Evolutionary conservation across 1,140 invertebrate species (phyloP), one percentile per base, ranked within the genome.

Genomic region (Ctenoplectra terminalis): DNA sequence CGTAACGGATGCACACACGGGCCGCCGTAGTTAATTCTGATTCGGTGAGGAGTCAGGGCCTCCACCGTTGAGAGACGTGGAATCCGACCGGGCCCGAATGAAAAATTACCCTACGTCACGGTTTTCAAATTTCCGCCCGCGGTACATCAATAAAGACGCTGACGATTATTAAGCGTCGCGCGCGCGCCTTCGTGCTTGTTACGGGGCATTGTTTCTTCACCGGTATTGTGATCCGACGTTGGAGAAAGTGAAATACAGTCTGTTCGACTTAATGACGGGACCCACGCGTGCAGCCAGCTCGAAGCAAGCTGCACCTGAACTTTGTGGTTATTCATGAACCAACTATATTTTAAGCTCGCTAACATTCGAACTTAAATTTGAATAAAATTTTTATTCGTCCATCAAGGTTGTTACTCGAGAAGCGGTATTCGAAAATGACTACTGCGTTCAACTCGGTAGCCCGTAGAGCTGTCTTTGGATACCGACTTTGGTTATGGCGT

Each of bases 111-210:
- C 64, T 40, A 71, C 81, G 81, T 78, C 66, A 82, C 75, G 81
- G 81, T 82, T 82, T 82, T 82, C 75, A 71, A 82, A 76, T 82
- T 82, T 71, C 75, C 74, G 58, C 48, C 75, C 54, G 81, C 50
- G 81, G 81, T 64, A 82, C 81, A 82, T 82, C 81, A 82, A 82
- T 79, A 79, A 78, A 67, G 64, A 60, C 75, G 66, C 81, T 78
- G 75, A 79, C 75, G 66, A 82, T 82, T 82, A 82, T 82, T 82
- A 82, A 82, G 81, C 81, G 75, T n/a, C n/a, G 52, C n/a, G 31
- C 46, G 34, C 29, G 64, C 56, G 20, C 29, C 34, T 78, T 54
- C 56, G 73, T 76, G 81, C 75, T 79, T 71, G 75, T 82, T 82
- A 82, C 73, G 56, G 13, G 2, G 46, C 54, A 82, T 82, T 82